These are phyloP conservation scores for Pantherophis alleghaniensis DNA, from an alignment of 2,797 vertebrate species.

Conservation along the genomic window DNA sequence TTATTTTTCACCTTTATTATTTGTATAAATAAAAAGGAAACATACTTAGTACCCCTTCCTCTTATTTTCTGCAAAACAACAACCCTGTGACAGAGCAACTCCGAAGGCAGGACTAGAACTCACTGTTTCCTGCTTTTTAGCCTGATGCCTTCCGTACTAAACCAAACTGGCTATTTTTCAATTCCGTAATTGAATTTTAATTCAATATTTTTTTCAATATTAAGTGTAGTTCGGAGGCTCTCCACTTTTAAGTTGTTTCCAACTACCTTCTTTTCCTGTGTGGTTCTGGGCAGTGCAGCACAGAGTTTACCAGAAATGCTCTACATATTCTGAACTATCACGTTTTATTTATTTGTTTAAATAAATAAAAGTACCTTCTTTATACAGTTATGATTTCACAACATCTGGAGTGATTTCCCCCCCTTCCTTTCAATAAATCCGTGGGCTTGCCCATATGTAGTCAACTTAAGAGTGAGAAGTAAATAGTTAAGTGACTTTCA, in stretches of 20 bases:
- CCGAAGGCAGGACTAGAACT: background rate
- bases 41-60: background rate
- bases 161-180: background rate
- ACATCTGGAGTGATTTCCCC: background rate
- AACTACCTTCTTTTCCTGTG: background rate
- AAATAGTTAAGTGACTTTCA: background rate
- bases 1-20: background rate
- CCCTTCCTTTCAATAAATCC: background rate
- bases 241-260: conserved; percentile 20
- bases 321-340: conserved; percentile 9
- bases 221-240: conserved; percentile 29
- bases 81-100: background rate
- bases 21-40: rapidly evolving
- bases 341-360: conserved; percentile 1
- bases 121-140: background rate
- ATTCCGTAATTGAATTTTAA: background rate
- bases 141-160: background rate
- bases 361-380: conserved; percentile 33
- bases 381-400: background rate
- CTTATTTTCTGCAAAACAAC: background rate
- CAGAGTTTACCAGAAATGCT: conserved; percentile 45
- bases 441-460: background rate
- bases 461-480: background rate
- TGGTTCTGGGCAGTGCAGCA: conserved; percentile 34
- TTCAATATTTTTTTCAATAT: background rate